Conservation (phyloP, 2,888 invertebrate species). For the Euphydryas editha region DNA sequence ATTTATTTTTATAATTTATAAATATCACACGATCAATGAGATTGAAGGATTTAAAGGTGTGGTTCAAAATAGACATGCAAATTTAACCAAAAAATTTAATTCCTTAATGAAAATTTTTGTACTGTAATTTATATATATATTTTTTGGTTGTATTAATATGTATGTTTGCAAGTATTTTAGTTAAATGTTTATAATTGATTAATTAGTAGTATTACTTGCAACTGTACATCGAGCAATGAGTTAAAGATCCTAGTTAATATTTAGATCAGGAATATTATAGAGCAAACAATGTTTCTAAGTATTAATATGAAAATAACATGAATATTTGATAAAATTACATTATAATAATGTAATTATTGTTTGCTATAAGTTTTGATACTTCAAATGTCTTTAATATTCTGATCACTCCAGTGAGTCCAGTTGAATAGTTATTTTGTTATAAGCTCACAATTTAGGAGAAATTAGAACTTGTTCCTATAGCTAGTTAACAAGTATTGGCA, state of each 20-base stretch:
- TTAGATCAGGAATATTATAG: constrained; percentile 16
- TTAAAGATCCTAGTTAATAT: constrained; percentile 4
- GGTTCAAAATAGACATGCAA: not conserved
- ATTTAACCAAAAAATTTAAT: not conserved
- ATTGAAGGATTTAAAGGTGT: not conserved
- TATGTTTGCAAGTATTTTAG: not conserved
- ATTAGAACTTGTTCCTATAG: constrained; percentile 52
- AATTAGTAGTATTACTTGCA: constrained; percentile 1
- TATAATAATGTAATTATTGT: constrained; percentile 5
- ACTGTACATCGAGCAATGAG: not conserved
- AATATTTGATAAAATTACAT: constrained; percentile 11
- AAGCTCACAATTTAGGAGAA: constrained; percentile 39
- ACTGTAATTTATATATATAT: not conserved
- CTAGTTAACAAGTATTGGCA: constrained; percentile 43
- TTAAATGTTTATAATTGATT: not conserved
- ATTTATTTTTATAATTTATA: constrained; percentile 13
- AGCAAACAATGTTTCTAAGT: constrained; percentile 7
- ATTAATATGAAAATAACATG: not conserved
- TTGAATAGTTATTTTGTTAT: constrained; percentile 36
- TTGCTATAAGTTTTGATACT: constrained; percentile 3
- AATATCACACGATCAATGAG: constrained; percentile 10
- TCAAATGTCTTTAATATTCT: constrained; percentile 15
- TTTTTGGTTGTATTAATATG: not conserved
- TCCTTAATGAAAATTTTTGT: not conserved
- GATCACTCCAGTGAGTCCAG: constrained; percentile 44